Evolutionary conservation across 2,888 invertebrate genomes (phyloP).

Genomic region (Leptogaster cylindrica): DNA sequence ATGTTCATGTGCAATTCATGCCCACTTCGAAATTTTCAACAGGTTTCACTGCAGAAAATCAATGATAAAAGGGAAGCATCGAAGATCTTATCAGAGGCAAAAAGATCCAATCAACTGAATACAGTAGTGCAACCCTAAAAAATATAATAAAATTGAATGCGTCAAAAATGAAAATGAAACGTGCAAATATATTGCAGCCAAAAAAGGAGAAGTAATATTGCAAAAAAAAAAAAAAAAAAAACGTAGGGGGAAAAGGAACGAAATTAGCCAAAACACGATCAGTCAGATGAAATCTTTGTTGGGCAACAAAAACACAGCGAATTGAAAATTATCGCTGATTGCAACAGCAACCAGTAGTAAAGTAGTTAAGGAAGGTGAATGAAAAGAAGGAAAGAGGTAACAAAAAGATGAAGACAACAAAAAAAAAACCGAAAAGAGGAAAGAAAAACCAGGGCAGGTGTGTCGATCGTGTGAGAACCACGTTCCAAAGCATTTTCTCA

Average conservation of each 20-base stretch:
- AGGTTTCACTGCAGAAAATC: too few relatives aligned
- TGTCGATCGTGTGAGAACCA: slow-evolving; percentile 64
- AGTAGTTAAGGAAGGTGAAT: too few relatives aligned
- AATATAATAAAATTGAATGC: background rate
- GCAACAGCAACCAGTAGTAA: slow-evolving; percentile 21
- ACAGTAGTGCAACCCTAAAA: background rate
- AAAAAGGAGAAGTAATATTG: background rate
- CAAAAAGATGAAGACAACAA: slow-evolving; percentile 7
- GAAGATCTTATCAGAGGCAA: background rate
- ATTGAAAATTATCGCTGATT: slow-evolving; percentile 25
- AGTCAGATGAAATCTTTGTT: slow-evolving; percentile 27
- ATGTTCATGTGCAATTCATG: slow-evolving; percentile 14
- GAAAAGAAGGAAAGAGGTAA: background rate
- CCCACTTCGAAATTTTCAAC: background rate
- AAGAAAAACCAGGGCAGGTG: slow-evolving; percentile 59
- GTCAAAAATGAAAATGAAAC: slow-evolving; percentile 6
- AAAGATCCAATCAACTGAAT: background rate
- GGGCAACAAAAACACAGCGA: slow-evolving; percentile 22
- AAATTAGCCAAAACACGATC: slow-evolving; percentile 18
- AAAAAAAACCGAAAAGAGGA: slow-evolving; percentile 26
- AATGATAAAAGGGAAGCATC: background rate
- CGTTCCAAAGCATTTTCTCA: slow-evolving; percentile 64
- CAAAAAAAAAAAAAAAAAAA: background rate
- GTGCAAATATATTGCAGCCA: background rate
- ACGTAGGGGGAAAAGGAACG: background rate